Percentiles rank a stretch among this genome's conserved stretches.
These are phyloP conservation scores for Protomyctophum bolini DNA, from an alignment of 2,113 vertebrate genomes.

Conservation along the genomic window DNA sequence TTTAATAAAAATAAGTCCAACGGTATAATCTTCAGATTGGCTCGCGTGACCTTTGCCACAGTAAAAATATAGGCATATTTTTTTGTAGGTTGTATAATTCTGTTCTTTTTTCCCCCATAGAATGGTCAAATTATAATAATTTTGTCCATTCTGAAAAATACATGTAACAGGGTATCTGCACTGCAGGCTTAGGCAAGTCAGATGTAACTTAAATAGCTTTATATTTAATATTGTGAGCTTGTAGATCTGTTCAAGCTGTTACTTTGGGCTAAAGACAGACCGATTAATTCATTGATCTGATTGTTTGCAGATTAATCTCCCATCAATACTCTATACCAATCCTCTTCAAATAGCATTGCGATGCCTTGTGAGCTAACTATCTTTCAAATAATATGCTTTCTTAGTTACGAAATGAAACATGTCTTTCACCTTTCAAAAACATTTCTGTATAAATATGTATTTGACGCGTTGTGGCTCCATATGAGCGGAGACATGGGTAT, in stretches of 20 bases:
- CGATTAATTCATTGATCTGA: no score
- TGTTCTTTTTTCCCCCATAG: neutral
- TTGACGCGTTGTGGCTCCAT: conserved; percentile 42
- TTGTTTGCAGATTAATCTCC: no score
- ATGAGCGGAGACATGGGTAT: conserved; percentile 29
- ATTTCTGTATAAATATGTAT: conserved; percentile 69
- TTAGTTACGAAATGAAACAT: conserved; percentile 46
- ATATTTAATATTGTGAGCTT: no score
- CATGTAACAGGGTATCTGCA: no score
- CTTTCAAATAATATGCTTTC: conserved; percentile 30
- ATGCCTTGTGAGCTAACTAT: no score
- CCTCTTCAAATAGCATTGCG: neutral
- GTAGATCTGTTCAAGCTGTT: no score
- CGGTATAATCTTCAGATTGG: neutral
- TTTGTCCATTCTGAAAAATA: no score
- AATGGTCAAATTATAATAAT: no score
- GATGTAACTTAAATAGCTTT: no score
- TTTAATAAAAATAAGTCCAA: neutral
- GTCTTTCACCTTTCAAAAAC: conserved; percentile 56
- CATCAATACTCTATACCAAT: no score
- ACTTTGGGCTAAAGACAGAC: no score
- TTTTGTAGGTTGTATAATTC: conserved; percentile 8
- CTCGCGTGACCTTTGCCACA: conserved; percentile 3
- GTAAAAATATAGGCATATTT: neutral
- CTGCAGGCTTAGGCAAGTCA: no score